Conservation (phyloP, 1,140 invertebrate species). For the Aphelenchoides fujianensis region DNA sequence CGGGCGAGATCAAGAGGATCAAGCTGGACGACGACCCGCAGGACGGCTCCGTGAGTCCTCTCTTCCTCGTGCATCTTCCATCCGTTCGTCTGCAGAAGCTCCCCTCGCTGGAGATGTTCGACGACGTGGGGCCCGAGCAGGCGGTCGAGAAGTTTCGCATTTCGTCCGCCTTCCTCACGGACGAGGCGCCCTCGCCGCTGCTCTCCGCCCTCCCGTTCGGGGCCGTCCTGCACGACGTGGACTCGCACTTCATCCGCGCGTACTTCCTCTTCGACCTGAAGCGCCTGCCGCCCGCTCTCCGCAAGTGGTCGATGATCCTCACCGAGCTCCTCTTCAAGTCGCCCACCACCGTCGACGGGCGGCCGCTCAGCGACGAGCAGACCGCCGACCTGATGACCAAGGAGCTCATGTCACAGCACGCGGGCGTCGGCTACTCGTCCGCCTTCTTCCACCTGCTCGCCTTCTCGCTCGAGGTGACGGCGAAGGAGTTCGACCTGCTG, state of each 20-base stretch:
- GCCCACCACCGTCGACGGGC: conserved; percentile 37
- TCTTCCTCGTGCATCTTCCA: no score
- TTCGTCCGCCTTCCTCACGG: background rate
- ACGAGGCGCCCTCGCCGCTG: background rate
- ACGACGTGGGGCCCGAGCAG: background rate
- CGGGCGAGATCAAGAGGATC: background rate
- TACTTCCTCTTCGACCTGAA: conserved; percentile 31
- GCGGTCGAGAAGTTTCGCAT: background rate
- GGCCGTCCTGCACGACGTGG: conserved; percentile 28
- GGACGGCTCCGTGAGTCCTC: background rate
- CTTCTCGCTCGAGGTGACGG: conserved; percentile 7
- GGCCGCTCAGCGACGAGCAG: conserved; percentile 36
- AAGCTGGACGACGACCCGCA: conserved; percentile 2
- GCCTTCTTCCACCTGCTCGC: background rate
- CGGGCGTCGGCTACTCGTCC: background rate
- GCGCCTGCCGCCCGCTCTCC: conserved; percentile 29
- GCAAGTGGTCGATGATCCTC: conserved; percentile 45
- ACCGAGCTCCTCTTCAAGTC: conserved; percentile 45
- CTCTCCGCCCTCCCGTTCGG: conserved; percentile 22
- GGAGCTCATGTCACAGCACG: background rate
- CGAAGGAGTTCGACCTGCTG: conserved; percentile 25
- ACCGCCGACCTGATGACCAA: conserved; percentile 39
- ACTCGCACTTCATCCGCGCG: conserved; percentile 34
- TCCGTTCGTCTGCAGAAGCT: no score
- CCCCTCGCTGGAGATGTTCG: background rate